Conservation (phyloP, 2,888 invertebrate genomes). For the Archaeoteleia sp. region DNA sequence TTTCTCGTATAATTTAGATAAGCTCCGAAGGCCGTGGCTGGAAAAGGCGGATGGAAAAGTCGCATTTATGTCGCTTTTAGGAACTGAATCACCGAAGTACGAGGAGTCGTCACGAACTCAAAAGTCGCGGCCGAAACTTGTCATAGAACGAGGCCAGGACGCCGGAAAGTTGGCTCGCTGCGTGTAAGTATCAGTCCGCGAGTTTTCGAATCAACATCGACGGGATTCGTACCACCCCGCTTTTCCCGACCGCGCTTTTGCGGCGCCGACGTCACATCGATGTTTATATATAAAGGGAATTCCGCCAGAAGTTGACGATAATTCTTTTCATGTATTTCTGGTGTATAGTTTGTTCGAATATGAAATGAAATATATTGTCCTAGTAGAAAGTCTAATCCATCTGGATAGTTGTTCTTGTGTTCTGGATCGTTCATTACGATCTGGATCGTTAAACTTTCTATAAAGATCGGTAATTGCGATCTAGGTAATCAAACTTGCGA, state of each 20-base stretch:
- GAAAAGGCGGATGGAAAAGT: constrained; percentile 30
- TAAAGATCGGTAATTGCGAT: too few species aligned
- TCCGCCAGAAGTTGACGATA: too few species aligned
- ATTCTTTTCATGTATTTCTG: too few species aligned
- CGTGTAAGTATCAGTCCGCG: constrained; percentile 33
- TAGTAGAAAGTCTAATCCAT: too few species aligned
- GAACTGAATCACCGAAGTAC: constrained; percentile 30
- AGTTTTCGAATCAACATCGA: constrained; percentile 38
- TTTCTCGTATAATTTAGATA: constrained; percentile 31
- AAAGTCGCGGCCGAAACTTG: constrained; percentile 41
- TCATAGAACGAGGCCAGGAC: constrained; percentile 18
- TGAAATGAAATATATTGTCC: too few species aligned
- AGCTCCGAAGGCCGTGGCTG: constrained; percentile 24
- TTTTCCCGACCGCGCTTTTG: not conserved
- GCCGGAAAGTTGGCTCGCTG: constrained; percentile 17
- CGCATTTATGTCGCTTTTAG: constrained; percentile 24
- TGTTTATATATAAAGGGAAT: too few species aligned
- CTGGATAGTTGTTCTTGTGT: too few species aligned
- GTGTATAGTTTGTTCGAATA: too few species aligned
- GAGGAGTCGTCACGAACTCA: constrained; percentile 20
- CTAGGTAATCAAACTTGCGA: too few species aligned
- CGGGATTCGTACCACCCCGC: constrained; percentile 29
- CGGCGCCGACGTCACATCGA: too few species aligned
- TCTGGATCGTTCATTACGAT: too few species aligned
- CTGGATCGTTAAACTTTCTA: too few species aligned